Evolutionary conservation across 2,888 invertebrate genomes (phyloP).

Genomic region (Pharmacophagus antenor): DNA sequence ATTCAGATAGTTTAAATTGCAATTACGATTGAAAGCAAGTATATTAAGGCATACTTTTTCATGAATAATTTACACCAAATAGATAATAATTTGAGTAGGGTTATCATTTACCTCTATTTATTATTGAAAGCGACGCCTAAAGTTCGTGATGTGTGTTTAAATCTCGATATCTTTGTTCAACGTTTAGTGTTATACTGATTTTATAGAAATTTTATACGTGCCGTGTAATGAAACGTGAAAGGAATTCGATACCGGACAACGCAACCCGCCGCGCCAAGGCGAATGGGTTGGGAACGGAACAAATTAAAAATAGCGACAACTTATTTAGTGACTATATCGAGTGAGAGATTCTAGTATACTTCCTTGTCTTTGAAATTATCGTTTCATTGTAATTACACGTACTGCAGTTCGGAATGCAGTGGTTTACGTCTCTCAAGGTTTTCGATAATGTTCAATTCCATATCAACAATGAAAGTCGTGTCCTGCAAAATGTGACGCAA

Average conservation of each 20-base stretch:
- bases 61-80: background rate
- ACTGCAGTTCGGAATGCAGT: conserved; percentile 26
- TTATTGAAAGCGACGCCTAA: conserved; percentile 22
- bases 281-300: conserved; percentile 41
- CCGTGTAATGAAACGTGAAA: conserved; percentile 37
- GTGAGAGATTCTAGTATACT: conserved; percentile 30
- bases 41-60: too few species aligned
- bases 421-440: conserved; percentile 35
- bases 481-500: conserved; percentile 37
- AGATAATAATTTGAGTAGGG: conserved; percentile 8
- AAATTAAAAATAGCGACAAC: conserved; percentile 41
- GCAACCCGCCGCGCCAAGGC: conserved; percentile 42
- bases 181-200: conserved; percentile 36
- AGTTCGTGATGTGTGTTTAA: conserved; percentile 28
- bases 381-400: conserved; percentile 30
- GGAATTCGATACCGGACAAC: conserved; percentile 38
- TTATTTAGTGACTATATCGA: conserved; percentile 34
- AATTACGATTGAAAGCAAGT: too few species aligned
- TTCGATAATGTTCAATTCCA: conserved; percentile 34
- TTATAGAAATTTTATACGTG: conserved; percentile 37
- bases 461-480: conserved; percentile 40
- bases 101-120: conserved; percentile 16
- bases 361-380: conserved; percentile 34
- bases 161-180: conserved; percentile 24
- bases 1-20: too few species aligned